phyloP scores from a whole-genome alignment of 2,797 vertebrate genomes.

The Tragelaphus oryx region DNA sequence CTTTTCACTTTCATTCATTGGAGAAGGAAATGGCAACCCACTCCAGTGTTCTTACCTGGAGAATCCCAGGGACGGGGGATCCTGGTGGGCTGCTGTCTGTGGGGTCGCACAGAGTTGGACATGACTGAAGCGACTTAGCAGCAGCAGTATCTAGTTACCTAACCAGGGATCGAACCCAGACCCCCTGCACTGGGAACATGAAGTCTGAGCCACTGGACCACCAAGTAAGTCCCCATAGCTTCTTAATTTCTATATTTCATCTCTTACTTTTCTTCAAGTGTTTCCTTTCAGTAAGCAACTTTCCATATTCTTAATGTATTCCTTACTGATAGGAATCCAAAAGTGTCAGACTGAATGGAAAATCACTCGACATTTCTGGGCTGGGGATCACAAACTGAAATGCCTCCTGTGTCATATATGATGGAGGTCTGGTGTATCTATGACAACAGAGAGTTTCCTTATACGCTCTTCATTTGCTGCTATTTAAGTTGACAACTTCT shows the following conservation, averaged over 20 bases:
- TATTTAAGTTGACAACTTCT: constrained; percentile 81
- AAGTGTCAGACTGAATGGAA: not conserved
- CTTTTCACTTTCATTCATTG: no score
- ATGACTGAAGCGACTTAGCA: no score
- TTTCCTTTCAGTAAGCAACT: not conserved
- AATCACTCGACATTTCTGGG: not conserved
- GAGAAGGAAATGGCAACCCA: no score
- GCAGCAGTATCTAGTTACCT: not conserved
- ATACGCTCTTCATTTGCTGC: constrained; percentile 81
- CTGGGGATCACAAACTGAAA: constrained; percentile 65
- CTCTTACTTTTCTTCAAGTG: not conserved
- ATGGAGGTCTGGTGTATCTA: constrained; percentile 66
- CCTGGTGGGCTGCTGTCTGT: no score
- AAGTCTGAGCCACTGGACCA: not conserved
- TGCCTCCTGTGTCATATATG: constrained; percentile 67
- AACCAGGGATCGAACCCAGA: not conserved
- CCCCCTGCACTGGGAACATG: not conserved
- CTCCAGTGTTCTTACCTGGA: no score
- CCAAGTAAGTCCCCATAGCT: not conserved
- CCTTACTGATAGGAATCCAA: not conserved
- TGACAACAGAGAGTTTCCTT: constrained; percentile 75
- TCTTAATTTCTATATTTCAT: not conserved
- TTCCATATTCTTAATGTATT: not conserved
- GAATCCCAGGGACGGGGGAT: no score
- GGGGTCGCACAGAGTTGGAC: no score